phyloP scores from a whole-genome alignment of 2,797 vertebrate genomes.

The Lepidocolaptes lacrymiger region DNA sequence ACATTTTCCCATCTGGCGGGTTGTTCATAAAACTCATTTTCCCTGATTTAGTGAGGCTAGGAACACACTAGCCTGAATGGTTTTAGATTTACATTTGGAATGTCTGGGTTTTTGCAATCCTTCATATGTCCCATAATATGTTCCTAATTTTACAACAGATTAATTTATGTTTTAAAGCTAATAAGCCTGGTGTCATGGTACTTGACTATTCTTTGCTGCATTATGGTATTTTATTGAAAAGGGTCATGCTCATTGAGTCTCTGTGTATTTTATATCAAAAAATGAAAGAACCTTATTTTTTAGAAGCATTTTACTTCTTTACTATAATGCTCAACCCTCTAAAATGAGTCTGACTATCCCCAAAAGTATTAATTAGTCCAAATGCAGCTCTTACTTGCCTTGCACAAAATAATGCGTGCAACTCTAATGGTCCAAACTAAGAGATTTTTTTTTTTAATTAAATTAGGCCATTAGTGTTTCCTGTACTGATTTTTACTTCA shows the following conservation, averaged over 20 bases:
- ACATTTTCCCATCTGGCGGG: conserved; percentile 76
- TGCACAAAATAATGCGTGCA: conserved; percentile 31
- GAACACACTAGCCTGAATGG: conserved; percentile 40
- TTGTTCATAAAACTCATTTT: conserved; percentile 77
- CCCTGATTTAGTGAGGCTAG: conserved; percentile 70
- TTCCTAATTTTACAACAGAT: conserved; percentile 62
- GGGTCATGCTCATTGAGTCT: background rate
- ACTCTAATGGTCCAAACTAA: conserved; percentile 54
- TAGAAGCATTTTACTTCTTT: background rate
- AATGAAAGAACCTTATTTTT: background rate
- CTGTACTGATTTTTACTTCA: conserved; percentile 5
- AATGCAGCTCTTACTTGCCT: conserved; percentile 11
- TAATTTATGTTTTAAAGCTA: conserved; percentile 54
- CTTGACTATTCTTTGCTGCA: background rate
- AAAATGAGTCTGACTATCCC: conserved; percentile 6
- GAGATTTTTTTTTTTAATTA: conserved; percentile 37
- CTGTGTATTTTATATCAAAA: background rate
- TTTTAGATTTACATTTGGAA: conserved; percentile 60
- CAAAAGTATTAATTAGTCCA: conserved; percentile 31
- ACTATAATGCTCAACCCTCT: conserved; percentile 1
- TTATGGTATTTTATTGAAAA: background rate
- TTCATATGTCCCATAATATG: conserved; percentile 31
- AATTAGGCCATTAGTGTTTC: conserved; percentile 41
- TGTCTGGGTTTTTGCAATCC: background rate
- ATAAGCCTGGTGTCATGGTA: conserved; percentile 1